These are phyloP conservation scores for Ophion ellenae DNA, from an alignment of 2,888 invertebrate species.

Conservation along the genomic window DNA sequence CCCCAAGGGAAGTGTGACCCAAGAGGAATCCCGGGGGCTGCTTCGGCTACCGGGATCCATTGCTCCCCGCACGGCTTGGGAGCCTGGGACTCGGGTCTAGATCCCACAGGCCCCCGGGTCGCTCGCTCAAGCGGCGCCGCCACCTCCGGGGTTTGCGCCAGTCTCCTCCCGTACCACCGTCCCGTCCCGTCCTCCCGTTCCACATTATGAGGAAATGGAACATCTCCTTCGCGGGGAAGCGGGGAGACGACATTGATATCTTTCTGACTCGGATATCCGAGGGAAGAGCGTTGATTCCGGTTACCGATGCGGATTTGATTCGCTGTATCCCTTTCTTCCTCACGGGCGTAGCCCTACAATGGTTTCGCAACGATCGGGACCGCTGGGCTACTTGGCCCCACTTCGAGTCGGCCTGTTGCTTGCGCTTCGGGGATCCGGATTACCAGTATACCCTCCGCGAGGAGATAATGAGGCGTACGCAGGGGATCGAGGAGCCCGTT, in stretches of 20 bases:
- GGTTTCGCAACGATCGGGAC: slow-evolving; percentile 28
- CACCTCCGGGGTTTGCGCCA: no score
- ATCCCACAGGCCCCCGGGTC: not conserved
- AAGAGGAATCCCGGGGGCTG: no score
- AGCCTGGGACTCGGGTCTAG: not conserved
- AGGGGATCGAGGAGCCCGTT: slow-evolving; percentile 19
- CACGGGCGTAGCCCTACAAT: slow-evolving; percentile 19
- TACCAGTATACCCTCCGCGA: slow-evolving; percentile 22
- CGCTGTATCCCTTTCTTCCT: slow-evolving; percentile 34
- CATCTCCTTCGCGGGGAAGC: slow-evolving; percentile 13
- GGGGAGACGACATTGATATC: slow-evolving; percentile 19
- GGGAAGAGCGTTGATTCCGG: not conserved
- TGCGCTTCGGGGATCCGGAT: slow-evolving; percentile 35
- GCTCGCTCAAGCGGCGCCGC: no score
- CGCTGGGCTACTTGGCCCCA: slow-evolving; percentile 1
- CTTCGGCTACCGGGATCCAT: not conserved
- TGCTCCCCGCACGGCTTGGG: not conserved
- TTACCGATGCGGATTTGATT: slow-evolving; percentile 2
- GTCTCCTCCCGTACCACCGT: no score
- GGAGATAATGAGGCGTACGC: slow-evolving; percentile 29
- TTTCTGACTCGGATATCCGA: slow-evolving; percentile 25
- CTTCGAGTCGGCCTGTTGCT: not conserved
- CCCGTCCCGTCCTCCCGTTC: not conserved
- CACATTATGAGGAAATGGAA: slow-evolving; percentile 37
- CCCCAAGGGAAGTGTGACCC: no score